These are phyloP conservation scores for Micromys minutus DNA, from an alignment of 2,113 vertebrate genomes.

Conservation along the genomic window DNA sequence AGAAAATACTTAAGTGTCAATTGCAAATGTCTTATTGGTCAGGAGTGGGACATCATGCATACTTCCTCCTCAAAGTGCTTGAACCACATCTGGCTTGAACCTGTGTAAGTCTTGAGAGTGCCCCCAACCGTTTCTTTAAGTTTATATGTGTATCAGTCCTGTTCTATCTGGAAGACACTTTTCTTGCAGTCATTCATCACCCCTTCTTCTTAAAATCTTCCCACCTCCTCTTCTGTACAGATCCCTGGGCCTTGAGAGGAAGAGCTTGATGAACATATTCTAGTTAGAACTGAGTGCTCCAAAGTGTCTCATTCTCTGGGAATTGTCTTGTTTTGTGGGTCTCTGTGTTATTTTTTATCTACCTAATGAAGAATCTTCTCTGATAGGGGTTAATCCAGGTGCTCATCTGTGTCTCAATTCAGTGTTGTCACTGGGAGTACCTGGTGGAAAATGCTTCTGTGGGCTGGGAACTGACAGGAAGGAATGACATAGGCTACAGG, in stretches of 20 bases:
- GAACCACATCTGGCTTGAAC: background rate
- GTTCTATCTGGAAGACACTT: background rate
- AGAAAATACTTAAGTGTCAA: background rate
- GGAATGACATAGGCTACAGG: background rate
- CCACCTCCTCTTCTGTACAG: background rate
- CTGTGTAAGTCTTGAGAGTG: background rate
- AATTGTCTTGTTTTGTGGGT: background rate
- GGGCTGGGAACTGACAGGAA: background rate
- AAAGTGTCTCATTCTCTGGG: background rate
- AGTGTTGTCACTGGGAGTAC: background rate
- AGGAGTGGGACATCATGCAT: background rate
- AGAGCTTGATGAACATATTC: background rate
- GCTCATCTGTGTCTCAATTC: background rate
- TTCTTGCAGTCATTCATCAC: background rate
- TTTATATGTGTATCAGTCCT: background rate
- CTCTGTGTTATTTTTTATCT: background rate
- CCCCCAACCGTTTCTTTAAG: background rate
- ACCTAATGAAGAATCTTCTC: background rate
- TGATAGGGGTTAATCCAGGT: background rate
- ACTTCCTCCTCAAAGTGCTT: background rate
- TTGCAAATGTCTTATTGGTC: background rate
- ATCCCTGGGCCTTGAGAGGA: background rate
- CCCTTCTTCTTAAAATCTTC: background rate
- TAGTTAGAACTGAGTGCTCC: background rate
- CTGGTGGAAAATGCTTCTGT: background rate